Evolutionary conservation across 1,140 invertebrate species (phyloP).

Genomic region (Homalodisca vitripennis): DNA sequence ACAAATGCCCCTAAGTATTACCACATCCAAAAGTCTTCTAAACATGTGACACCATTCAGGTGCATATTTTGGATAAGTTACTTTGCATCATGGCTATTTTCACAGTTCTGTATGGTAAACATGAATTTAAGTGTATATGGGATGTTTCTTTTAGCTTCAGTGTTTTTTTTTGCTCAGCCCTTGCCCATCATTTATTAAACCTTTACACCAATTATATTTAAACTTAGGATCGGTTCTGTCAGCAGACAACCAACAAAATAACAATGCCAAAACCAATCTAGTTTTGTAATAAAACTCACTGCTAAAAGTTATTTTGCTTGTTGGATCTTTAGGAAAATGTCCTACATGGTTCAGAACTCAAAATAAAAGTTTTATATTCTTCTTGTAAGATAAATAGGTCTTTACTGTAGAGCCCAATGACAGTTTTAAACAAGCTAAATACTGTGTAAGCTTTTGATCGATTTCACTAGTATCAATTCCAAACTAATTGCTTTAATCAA

Average conservation of each 20-base stretch:
- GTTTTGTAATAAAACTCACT: background rate
- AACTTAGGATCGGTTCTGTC: background rate
- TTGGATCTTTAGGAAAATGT: background rate
- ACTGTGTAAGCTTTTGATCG: too few relatives aligned
- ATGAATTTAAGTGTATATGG: background rate
- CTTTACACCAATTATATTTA: background rate
- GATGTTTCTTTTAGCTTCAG: background rate
- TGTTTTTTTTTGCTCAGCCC: background rate
- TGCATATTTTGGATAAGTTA: background rate
- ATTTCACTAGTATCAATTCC: too few relatives aligned
- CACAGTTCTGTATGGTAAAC: background rate
- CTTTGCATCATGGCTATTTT: background rate
- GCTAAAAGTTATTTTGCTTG: background rate
- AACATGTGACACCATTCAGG: background rate
- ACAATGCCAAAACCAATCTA: constrained; percentile 2
- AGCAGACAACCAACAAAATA: constrained; percentile 15
- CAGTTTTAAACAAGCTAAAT: background rate
- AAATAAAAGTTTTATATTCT: background rate
- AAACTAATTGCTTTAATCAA: too few relatives aligned
- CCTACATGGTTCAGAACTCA: background rate
- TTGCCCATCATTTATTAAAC: background rate
- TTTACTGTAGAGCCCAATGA: background rate
- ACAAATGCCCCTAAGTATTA: background rate
- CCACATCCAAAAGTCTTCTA: background rate
- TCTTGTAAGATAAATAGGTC: background rate